Conservation (phyloP, 2,888 invertebrate genomes). For the Trissolcus japonicus region DNA sequence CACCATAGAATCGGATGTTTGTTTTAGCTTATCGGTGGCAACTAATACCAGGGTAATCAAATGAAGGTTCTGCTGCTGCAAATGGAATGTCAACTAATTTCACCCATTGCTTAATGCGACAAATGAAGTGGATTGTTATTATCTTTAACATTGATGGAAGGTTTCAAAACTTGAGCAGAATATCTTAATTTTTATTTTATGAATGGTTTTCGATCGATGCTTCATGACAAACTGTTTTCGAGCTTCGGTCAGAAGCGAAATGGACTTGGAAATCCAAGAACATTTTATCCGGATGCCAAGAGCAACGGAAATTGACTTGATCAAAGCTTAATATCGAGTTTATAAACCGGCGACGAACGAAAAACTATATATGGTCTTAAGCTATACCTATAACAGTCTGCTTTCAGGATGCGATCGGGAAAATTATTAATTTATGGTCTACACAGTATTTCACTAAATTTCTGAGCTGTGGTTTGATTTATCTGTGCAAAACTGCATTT, state of each 20-base stretch:
- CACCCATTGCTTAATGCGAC: slow-evolving; percentile 64
- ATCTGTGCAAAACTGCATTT: no score
- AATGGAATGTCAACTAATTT: slow-evolving; percentile 65
- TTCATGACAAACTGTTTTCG: slow-evolving; percentile 24
- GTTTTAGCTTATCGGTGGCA: no score
- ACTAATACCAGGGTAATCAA: slow-evolving; percentile 58
- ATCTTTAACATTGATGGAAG: slow-evolving; percentile 18
- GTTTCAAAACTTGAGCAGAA: slow-evolving; percentile 11
- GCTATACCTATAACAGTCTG: no score
- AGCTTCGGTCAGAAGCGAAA: slow-evolving; percentile 11
- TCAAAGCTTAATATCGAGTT: slow-evolving; percentile 30
- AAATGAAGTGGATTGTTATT: not conserved
- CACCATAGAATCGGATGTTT: no score
- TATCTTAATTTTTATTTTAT: slow-evolving; percentile 13
- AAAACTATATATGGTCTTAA: not conserved
- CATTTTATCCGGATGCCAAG: slow-evolving; percentile 28
- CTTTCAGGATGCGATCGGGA: no score
- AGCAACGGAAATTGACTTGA: slow-evolving; percentile 31
- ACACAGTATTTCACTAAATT: no score
- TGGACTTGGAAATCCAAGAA: slow-evolving; percentile 18
- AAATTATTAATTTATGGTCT: no score
- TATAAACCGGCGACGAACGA: slow-evolving; percentile 5
- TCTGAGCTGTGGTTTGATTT: no score
- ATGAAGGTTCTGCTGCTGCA: slow-evolving; percentile 26
- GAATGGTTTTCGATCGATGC: slow-evolving; percentile 28